Evolutionary conservation across 2,888 invertebrate species (phyloP).

Genomic region (Aromia moschata): DNA sequence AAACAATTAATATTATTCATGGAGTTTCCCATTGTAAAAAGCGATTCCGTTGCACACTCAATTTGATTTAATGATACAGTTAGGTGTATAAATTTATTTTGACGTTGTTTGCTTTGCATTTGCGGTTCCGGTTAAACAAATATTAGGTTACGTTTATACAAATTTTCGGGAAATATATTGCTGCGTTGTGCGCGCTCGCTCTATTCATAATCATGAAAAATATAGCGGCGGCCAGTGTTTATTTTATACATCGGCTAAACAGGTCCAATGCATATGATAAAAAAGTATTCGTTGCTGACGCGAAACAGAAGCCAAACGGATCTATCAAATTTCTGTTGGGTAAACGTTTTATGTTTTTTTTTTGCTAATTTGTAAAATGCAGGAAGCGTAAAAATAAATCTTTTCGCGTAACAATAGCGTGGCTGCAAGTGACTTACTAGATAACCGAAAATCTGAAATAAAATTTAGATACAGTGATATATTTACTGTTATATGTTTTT

Average conservation of each 20-base stretch:
- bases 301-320: too few species aligned
- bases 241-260: not conserved
- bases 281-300: too few species aligned
- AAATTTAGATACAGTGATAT: too few species aligned
- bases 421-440: too few species aligned
- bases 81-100: conserved; percentile 37
- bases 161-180: conserved; percentile 23
- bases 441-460: too few species aligned
- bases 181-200: not conserved
- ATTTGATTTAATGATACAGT: conserved; percentile 43
- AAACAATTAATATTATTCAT: conserved; percentile 33
- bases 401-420: too few species aligned
- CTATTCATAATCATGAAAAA: conserved; percentile 16
- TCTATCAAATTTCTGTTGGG: too few species aligned
- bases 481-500: too few species aligned
- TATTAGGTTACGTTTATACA: conserved; percentile 28
- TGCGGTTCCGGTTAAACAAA: conserved; percentile 36
- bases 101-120: conserved; percentile 40
- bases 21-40: conserved; percentile 34
- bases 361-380: too few species aligned
- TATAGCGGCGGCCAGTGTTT: not conserved
- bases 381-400: too few species aligned
- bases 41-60: conserved; percentile 34
- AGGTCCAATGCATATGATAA: not conserved
- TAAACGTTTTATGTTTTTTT: too few species aligned